phyloP scores from a whole-genome alignment of 1,140 invertebrate genomes.

The Himalopsyche phryganea region DNA sequence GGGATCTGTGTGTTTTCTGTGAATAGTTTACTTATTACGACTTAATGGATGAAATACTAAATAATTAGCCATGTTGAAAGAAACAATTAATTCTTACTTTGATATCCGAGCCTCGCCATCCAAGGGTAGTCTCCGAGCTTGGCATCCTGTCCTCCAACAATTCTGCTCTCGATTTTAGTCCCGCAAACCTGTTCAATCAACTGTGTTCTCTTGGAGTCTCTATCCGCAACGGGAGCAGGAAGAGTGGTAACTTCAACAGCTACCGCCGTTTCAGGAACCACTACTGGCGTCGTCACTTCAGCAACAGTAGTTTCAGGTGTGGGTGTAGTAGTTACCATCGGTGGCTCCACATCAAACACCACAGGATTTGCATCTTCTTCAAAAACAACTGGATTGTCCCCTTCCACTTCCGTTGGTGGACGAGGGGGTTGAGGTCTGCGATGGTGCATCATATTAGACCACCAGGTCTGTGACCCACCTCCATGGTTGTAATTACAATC shows the following conservation, averaged over 20 bases:
- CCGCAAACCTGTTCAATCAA: constrained; percentile 42
- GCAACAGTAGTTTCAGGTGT: not conserved
- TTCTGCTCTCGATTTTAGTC: constrained; percentile 41
- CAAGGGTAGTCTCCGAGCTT: constrained; percentile 48
- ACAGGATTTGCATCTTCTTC: no score
- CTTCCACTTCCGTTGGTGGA: not conserved
- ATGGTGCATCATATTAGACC: not conserved
- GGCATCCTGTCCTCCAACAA: constrained; percentile 43
- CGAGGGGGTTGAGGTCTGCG: not conserved
- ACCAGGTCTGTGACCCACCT: not conserved
- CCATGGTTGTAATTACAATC: constrained; percentile 1
- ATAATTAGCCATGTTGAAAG: no score
- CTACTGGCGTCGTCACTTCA: not conserved
- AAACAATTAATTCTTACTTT: constrained; percentile 21
- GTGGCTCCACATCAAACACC: not conserved
- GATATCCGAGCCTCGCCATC: constrained; percentile 56
- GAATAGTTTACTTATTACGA: no score
- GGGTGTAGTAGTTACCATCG: constrained; percentile 1
- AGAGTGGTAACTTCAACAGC: constrained; percentile 10
- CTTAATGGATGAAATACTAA: no score
- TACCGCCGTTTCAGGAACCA: not conserved
- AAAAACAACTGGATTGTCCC: no score
- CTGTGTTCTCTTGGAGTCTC: constrained; percentile 12
- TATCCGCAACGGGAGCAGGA: not conserved
- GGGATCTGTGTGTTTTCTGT: no score